A percentile compares a stretch with the other conserved stretches of the same genome.
These are phyloP conservation scores for Acipenser ruthenus DNA, from an alignment of 2,797 vertebrate species.

Conservation along the genomic window DNA sequence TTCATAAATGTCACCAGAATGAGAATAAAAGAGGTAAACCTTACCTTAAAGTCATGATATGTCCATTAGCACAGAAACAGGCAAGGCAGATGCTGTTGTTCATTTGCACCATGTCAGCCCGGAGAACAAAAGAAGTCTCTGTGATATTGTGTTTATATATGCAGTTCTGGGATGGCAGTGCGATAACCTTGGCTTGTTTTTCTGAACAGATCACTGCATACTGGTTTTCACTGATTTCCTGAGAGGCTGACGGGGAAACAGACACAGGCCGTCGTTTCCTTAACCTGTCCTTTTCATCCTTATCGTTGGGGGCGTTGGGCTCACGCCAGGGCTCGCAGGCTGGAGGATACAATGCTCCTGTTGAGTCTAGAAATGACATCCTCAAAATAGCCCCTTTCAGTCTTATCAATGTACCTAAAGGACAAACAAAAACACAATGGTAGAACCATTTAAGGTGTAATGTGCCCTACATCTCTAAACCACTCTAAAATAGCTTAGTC, in stretches of 20 bases:
- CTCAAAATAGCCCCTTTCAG: slow-evolving; percentile 86
- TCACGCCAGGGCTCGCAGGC: slow-evolving; percentile 85
- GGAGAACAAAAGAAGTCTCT: slow-evolving; percentile 91
- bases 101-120: slow-evolving; percentile 87
- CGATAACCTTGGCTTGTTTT: slow-evolving; percentile 96
- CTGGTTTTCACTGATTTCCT: slow-evolving; percentile 91
- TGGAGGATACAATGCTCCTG: slow-evolving; percentile 74
- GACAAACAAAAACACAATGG: not conserved
- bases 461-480: no score
- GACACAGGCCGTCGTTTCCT: slow-evolving; percentile 78
- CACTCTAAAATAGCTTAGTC: no score
- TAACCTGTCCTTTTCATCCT: slow-evolving; percentile 84
- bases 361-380: slow-evolving; percentile 85
- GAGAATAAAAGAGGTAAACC: slow-evolving; percentile 16
- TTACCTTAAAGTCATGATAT: slow-evolving; percentile 98
- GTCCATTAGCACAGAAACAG: slow-evolving; percentile 97
- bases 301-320: slow-evolving; percentile 76
- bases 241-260: slow-evolving; percentile 85
- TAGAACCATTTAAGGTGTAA: no score
- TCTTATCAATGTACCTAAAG: slow-evolving; percentile 80
- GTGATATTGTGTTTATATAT: slow-evolving; percentile 95
- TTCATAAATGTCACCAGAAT: not conserved
- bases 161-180: slow-evolving; percentile 89
- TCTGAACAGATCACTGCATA: slow-evolving; percentile 96
- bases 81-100: slow-evolving; percentile 81